A percentile compares a stretch with the other conserved stretches of the same genome.
These are phyloP conservation scores for Myotis daubentonii DNA, from an alignment of 2,797 vertebrate genomes.

Conservation along the genomic window DNA sequence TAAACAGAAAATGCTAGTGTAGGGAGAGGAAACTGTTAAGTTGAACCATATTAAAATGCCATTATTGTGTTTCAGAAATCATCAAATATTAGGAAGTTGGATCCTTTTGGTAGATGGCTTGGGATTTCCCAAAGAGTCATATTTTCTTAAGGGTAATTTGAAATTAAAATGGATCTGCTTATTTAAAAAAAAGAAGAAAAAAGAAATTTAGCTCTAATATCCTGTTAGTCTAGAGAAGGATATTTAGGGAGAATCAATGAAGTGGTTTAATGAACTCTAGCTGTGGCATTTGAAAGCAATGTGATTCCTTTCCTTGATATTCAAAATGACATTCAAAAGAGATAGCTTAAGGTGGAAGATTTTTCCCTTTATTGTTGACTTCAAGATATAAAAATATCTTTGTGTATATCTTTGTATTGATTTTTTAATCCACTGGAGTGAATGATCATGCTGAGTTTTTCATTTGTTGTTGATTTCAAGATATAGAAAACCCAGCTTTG, in stretches of 20 bases:
- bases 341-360: not conserved
- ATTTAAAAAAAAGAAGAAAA: not conserved
- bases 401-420: constrained; percentile 9
- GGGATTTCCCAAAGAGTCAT: not conserved
- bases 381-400: constrained; percentile 25
- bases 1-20: constrained; percentile 41
- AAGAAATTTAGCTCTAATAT: not conserved
- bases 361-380: not conserved
- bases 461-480: constrained; percentile 52
- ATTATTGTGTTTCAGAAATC: not conserved
- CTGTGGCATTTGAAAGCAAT: not conserved
- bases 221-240: not conserved
- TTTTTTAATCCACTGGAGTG: constrained; percentile 15
- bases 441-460: not conserved
- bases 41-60: constrained; percentile 29
- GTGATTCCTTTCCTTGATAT: not conserved
- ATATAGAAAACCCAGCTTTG: not conserved
- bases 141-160: constrained; percentile 49
- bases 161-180: constrained; percentile 44
- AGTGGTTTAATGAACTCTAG: not conserved
- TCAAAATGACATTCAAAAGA: constrained; percentile 18
- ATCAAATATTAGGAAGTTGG: not conserved
- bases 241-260: not conserved
- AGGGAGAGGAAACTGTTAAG: not conserved
- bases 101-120: not conserved